Evolutionary conservation across 92 coral and sea anemone species (phyloP).

Genomic region (Isaurus tuberculatus): DNA sequence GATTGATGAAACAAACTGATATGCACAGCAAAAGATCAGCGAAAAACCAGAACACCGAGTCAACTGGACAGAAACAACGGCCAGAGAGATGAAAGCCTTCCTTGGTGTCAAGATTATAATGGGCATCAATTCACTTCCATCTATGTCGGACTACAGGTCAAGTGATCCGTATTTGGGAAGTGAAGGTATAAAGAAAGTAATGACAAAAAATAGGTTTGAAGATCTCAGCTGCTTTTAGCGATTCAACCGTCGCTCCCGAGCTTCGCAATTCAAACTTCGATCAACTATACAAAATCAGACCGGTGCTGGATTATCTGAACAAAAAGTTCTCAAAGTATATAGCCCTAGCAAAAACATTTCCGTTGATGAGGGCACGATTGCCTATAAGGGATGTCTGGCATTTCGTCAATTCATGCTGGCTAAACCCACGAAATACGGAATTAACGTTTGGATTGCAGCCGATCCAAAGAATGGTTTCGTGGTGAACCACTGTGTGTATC

Average conservation of each 20-base stretch:
- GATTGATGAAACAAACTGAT: neutral
- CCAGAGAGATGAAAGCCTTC: too few relatives aligned
- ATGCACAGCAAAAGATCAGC: too few relatives aligned
- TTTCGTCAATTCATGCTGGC: neutral
- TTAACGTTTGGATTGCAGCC: neutral
- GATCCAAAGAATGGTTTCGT: conserved; percentile 46
- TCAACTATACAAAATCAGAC: neutral
- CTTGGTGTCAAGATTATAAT: neutral
- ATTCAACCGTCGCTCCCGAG: neutral
- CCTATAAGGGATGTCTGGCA: neutral
- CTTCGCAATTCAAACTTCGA: neutral
- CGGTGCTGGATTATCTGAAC: neutral
- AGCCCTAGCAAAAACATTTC: neutral
- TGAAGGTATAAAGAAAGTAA: neutral
- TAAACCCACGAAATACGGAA: neutral
- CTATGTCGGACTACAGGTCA: conserved; percentile 20
- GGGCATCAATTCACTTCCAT: conserved; percentile 14
- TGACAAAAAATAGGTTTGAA: conserved; percentile 21
- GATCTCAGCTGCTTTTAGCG: neutral
- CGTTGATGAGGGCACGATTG: neutral
- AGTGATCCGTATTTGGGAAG: conserved; percentile 18
- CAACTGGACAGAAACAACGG: too few relatives aligned
- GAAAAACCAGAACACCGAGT: too few relatives aligned
- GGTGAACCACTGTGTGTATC: conserved; percentile 35
- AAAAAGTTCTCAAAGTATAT: neutral